phyloP scores from a whole-genome alignment of 2,888 invertebrate genomes.

The Linnaemya vulpina region DNA sequence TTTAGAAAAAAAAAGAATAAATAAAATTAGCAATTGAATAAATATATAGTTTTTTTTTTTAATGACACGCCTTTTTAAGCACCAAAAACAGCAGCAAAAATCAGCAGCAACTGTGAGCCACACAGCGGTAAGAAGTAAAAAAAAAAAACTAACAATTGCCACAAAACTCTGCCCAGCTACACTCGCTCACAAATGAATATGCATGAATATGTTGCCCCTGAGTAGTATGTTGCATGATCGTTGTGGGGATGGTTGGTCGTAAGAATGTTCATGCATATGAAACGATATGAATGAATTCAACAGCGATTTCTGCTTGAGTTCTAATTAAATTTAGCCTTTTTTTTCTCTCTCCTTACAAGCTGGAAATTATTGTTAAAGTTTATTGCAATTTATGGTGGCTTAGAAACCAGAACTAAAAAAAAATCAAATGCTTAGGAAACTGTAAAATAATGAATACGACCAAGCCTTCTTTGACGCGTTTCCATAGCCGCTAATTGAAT shows the following conservation, averaged over 20 bases:
- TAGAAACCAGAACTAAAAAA: slow-evolving; percentile 23
- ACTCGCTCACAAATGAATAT: slow-evolving; percentile 41
- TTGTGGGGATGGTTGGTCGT: neutral
- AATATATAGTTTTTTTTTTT: slow-evolving; percentile 59
- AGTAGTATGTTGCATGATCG: slow-evolving; percentile 24
- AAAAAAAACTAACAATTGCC: slow-evolving; percentile 36
- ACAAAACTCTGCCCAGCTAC: slow-evolving; percentile 22
- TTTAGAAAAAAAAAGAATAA: slow-evolving; percentile 54
- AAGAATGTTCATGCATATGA: slow-evolving; percentile 25
- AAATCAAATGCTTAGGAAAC: slow-evolving; percentile 18
- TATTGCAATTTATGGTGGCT: slow-evolving; percentile 69
- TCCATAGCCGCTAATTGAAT: slow-evolving; percentile 12
- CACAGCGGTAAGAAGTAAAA: slow-evolving; percentile 43
- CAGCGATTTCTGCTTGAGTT: slow-evolving; percentile 62
- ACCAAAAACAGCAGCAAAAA: slow-evolving; percentile 45
- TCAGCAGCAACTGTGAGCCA: slow-evolving; percentile 46
- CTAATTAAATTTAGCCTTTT: slow-evolving; percentile 67
- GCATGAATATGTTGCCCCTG: slow-evolving; percentile 41
- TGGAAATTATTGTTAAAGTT: slow-evolving; percentile 54
- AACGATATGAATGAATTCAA: slow-evolving; percentile 50
- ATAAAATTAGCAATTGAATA: slow-evolving; percentile 53
- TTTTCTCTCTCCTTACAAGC: slow-evolving; percentile 31
- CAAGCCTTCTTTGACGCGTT: slow-evolving; percentile 53
- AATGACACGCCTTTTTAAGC: slow-evolving; percentile 70
- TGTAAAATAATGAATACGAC: slow-evolving; percentile 49